phyloP scores from a whole-genome alignment of 2,113 vertebrate genomes.

The Lasiurus cinereus region DNA sequence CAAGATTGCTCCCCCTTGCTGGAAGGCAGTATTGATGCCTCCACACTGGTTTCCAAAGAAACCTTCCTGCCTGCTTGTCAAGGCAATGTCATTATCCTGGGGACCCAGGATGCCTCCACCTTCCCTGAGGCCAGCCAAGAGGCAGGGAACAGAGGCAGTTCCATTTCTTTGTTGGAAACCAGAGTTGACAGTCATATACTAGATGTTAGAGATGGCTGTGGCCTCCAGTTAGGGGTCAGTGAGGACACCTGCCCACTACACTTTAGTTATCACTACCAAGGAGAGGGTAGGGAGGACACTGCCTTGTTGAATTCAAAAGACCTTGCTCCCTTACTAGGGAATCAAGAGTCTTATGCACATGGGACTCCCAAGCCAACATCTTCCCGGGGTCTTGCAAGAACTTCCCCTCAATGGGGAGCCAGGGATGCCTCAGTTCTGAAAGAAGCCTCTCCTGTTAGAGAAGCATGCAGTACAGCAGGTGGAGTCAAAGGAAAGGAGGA shows the following conservation, averaged over 20 bases:
- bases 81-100: neutral
- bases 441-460: neutral
- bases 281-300: constrained; percentile 8
- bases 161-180: constrained; percentile 53
- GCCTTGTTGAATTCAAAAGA: constrained; percentile 27
- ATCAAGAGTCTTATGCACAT: neutral
- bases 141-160: neutral
- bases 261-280: constrained; percentile 25
- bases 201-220: neutral
- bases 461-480: neutral
- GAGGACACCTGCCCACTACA: neutral
- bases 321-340: constrained; percentile 1
- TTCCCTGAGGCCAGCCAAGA: constrained; percentile 30
- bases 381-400: neutral
- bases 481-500: neutral
- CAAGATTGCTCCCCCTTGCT: neutral
- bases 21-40: neutral
- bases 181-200: constrained; percentile 2
- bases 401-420: neutral
- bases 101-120: constrained; percentile 25
- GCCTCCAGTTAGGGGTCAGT: neutral
- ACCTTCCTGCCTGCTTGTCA: constrained; percentile 17
- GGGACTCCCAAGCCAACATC: neutral
- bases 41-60: constrained; percentile 55
- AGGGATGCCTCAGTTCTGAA: neutral